Conservation (phyloP, 2,797 vertebrate species). For the Epinephelus awoara region DNA sequence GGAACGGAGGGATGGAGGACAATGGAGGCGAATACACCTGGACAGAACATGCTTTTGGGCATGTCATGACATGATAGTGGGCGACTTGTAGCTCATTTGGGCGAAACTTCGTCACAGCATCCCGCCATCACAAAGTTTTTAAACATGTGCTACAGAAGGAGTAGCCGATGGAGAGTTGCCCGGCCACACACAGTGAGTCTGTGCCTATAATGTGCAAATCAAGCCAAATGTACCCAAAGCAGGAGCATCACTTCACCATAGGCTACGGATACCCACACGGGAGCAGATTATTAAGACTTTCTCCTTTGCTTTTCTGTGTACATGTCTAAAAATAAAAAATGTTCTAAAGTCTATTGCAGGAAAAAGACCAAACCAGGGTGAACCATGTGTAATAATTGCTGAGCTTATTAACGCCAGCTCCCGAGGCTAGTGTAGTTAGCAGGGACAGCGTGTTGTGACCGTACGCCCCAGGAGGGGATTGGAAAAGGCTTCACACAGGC, state of each 20-base stretch:
- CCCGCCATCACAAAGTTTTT: slow-evolving; percentile 7
- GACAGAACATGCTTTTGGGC: slow-evolving; percentile 66
- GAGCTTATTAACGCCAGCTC: slow-evolving; percentile 70
- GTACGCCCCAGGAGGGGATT: slow-evolving; percentile 70
- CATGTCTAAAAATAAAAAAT: slow-evolving; percentile 44
- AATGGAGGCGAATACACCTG: slow-evolving; percentile 54
- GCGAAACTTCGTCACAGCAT: not conserved
- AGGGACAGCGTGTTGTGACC: slow-evolving; percentile 77
- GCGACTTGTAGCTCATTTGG: slow-evolving; percentile 39
- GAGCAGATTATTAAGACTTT: slow-evolving; percentile 11
- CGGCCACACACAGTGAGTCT: not conserved
- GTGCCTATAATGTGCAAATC: slow-evolving; percentile 9
- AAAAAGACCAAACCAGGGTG: slow-evolving; percentile 59
- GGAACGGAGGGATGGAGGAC: slow-evolving; percentile 47
- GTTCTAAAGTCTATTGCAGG: slow-evolving; percentile 32
- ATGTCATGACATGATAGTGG: slow-evolving; percentile 32
- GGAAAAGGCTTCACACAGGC: slow-evolving; percentile 73
- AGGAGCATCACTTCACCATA: slow-evolving; percentile 14
- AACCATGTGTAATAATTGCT: slow-evolving; percentile 65
- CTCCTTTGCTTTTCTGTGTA: slow-evolving; percentile 16
- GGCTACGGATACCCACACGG: slow-evolving; percentile 15
- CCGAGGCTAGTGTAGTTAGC: slow-evolving; percentile 73
- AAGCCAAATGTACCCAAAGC: slow-evolving; percentile 22
- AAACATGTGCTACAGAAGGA: not conserved
- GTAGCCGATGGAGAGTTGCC: slow-evolving; percentile 4